phyloP scores from a whole-genome alignment of 2,888 invertebrate species.

The Coenonympha arcania region DNA sequence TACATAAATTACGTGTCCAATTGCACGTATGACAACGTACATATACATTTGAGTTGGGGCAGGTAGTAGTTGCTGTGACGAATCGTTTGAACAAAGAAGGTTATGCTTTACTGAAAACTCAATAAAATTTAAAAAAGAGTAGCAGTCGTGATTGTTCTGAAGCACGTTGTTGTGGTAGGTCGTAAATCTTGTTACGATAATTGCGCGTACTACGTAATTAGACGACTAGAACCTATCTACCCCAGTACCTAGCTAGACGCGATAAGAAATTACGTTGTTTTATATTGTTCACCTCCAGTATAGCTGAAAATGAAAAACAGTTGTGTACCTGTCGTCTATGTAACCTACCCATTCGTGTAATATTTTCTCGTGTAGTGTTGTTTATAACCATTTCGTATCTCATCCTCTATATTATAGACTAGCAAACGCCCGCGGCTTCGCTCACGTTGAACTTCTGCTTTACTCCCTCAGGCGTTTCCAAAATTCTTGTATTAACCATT shows the following conservation, averaged over 20 bases:
- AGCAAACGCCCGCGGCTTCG: too few species aligned
- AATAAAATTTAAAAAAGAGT: neutral
- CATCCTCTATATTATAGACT: too few species aligned
- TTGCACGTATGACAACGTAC: neutral
- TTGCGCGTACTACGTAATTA: slow-evolving; percentile 1
- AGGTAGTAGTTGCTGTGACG: neutral
- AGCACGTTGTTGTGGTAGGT: neutral
- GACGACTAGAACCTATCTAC: too few species aligned
- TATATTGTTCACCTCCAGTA: neutral
- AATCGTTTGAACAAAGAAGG: neutral
- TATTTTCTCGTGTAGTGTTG: too few species aligned
- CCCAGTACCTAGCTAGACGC: neutral
- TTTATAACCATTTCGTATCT: too few species aligned
- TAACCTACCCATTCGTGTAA: too few species aligned
- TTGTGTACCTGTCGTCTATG: too few species aligned
- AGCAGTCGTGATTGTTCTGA: neutral
- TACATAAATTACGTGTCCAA: neutral
- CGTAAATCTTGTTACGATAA: slow-evolving; percentile 3
- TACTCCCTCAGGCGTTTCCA: too few species aligned
- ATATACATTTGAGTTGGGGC: neutral
- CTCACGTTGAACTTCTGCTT: too few species aligned
- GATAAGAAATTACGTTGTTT: neutral
- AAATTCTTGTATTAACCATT: too few species aligned
- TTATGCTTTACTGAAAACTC: neutral
- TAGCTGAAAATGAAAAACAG: too few species aligned